Evolutionary conservation across 2,797 vertebrate genomes (phyloP).

Genomic region (Coregonus ussuriensis): DNA sequence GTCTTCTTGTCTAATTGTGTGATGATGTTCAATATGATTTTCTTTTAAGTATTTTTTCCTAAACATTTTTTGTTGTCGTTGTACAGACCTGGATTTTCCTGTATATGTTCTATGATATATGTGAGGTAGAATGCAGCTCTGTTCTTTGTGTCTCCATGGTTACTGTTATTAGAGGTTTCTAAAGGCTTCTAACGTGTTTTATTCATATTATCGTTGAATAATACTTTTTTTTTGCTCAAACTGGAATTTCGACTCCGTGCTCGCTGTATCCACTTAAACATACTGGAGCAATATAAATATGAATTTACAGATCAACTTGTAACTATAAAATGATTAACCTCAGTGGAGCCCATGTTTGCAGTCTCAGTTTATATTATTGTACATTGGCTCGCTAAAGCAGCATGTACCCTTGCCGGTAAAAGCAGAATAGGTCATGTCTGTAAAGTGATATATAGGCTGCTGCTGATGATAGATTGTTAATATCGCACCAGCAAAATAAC

Average conservation of each 20-base stretch:
- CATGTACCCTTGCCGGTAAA: too few species aligned
- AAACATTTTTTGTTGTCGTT: conserved; percentile 10
- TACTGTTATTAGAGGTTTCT: conserved; percentile 37
- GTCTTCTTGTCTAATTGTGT: conserved; percentile 66
- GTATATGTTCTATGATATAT: conserved; percentile 40
- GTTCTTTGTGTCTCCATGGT: conserved; percentile 44
- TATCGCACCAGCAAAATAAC: conserved; percentile 73
- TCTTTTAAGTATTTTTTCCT: conserved; percentile 44
- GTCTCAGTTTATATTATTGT: neutral
- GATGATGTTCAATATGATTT: conserved; percentile 60
- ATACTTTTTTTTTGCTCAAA: neutral
- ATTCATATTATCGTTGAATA: neutral
- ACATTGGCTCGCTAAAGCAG: too few species aligned
- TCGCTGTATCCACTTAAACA: conserved; percentile 31
- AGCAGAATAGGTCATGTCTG: conserved; percentile 1
- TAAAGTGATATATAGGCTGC: conserved; percentile 21
- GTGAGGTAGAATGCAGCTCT: conserved; percentile 41
- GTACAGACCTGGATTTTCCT: conserved; percentile 34
- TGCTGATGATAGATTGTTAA: conserved; percentile 14
- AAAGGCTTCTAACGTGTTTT: neutral
- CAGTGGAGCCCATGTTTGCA: conserved; percentile 24
- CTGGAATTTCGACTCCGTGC: conserved; percentile 24
- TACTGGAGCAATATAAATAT: conserved; percentile 58
- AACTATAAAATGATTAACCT: conserved; percentile 9
- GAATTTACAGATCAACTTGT: conserved; percentile 10